A percentile compares a stretch with the other conserved stretches of the same genome.
These are phyloP conservation scores for Lethocerus indicus DNA, from an alignment of 1,140 invertebrate species.

Conservation along the genomic window DNA sequence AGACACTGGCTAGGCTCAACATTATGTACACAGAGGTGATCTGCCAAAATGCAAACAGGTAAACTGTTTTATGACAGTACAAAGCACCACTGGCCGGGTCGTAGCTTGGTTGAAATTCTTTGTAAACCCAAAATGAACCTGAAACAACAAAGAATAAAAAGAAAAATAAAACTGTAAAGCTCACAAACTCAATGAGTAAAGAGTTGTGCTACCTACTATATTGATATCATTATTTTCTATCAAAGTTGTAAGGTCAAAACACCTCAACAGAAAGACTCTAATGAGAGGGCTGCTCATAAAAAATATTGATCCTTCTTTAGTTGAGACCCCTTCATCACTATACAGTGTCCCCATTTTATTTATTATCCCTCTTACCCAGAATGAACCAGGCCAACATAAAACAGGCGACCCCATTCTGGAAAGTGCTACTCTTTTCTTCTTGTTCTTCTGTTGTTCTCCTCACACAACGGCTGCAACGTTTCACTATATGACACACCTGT, in stretches of 20 bases:
- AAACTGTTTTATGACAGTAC: conserved; percentile 46
- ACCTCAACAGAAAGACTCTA: too few relatives aligned
- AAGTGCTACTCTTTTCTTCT: conserved; percentile 35
- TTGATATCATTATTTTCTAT: too few relatives aligned
- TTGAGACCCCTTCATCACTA: too few relatives aligned
- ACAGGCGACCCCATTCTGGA: conserved; percentile 35
- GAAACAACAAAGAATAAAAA: conserved; percentile 5
- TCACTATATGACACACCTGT: conserved; percentile 37
- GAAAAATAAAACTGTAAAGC: neutral
- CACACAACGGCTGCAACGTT: conserved; percentile 29
- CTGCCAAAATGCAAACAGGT: conserved; percentile 49
- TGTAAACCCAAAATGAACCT: conserved; percentile 46
- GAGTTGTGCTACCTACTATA: neutral
- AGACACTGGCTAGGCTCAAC: conserved; percentile 31
- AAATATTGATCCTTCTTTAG: too few relatives aligned
- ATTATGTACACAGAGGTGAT: conserved; percentile 40
- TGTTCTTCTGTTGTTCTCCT: conserved; percentile 34
- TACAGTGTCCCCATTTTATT: too few relatives aligned
- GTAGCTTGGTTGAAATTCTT: conserved; percentile 41
- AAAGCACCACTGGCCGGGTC: conserved; percentile 25
- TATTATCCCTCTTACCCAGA: conserved; percentile 27
- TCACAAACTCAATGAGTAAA: neutral
- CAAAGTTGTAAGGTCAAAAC: too few relatives aligned
- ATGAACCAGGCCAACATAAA: conserved; percentile 51
- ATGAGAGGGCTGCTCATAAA: too few relatives aligned